Percentiles rank a stretch among this genome's conserved stretches.
Conservation (phyloP, 2,797 vertebrate species). For the Distichodus sexfasciatus region DNA sequence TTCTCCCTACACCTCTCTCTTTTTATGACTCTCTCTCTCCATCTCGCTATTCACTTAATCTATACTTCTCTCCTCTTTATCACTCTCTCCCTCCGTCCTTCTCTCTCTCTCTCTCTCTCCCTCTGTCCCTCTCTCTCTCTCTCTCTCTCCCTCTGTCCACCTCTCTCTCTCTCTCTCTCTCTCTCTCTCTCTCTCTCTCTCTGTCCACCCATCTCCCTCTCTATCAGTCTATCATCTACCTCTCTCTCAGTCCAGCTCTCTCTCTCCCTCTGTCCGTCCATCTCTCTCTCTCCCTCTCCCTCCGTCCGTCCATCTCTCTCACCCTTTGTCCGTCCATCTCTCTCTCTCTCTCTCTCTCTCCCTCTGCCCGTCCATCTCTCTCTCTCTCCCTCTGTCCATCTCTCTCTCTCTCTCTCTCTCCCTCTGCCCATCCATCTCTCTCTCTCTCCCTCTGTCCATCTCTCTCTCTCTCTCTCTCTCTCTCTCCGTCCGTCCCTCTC, state of each 20-base stretch:
- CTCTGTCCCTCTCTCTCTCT: not conserved
- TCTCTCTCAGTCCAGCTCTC: conserved; percentile 36
- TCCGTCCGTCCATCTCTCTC: conserved; percentile 20
- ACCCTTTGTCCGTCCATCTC: conserved; percentile 27
- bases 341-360: not conserved
- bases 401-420: conserved; percentile 40
- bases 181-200: conserved; percentile 1
- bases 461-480: too few relatives aligned
- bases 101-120: conserved; percentile 24
- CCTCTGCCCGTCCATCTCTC: not conserved
- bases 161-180: not conserved
- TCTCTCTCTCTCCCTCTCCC: conserved; percentile 42
- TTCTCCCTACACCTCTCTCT: not conserved
- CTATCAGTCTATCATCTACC: conserved; percentile 21
- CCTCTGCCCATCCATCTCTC: conserved; percentile 10
- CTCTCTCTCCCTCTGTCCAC: not conserved
- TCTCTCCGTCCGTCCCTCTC: too few relatives aligned
- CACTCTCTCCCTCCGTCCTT: conserved; percentile 47
- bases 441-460: not conserved
- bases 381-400: not conserved
- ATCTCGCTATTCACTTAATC: not conserved
- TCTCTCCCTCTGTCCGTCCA: not conserved
- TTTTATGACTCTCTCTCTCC: too few relatives aligned
- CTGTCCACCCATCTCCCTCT: not conserved
- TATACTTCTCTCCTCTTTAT: not conserved